Evolutionary conservation across 2,888 invertebrate species (phyloP).

Genomic region (Cataglyphis altisquamis): DNA sequence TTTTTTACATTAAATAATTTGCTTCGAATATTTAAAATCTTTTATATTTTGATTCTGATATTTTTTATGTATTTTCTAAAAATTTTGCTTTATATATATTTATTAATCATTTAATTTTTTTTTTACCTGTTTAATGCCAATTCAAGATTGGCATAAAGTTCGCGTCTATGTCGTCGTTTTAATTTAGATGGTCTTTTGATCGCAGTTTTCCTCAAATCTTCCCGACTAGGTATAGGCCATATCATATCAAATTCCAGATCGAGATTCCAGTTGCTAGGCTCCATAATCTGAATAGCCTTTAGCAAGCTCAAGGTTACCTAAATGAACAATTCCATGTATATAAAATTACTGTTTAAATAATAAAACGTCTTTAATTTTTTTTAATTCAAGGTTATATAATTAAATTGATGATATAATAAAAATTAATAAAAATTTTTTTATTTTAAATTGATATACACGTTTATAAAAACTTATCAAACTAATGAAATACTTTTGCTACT

Average conservation of each 20-base stretch:
- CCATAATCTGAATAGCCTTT: conserved; percentile 88
- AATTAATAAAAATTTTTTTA: not conserved
- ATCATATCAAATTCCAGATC: conserved; percentile 88
- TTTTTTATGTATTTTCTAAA: not conserved
- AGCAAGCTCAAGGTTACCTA: conserved; percentile 88
- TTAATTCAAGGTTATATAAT: not conserved
- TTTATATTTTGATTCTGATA: not conserved
- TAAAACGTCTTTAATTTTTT: not conserved
- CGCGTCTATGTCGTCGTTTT: conserved; percentile 87
- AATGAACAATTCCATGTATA: not conserved
- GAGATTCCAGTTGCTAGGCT: conserved; percentile 88
- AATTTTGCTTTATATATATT: not conserved
- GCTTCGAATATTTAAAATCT: not conserved
- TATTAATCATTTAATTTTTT: not conserved
- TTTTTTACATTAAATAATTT: not conserved
- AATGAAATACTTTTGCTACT: not conserved
- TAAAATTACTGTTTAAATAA: not conserved
- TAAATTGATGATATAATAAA: not conserved
- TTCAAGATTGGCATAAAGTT: conserved; percentile 87
- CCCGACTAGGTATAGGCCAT: conserved; percentile 85
- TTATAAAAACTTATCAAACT: not conserved
- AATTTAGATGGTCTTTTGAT: conserved; percentile 75
- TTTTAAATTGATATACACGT: not conserved
- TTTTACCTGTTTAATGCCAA: conserved; percentile 86
- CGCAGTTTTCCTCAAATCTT: conserved; percentile 64